Evolutionary conservation across 2,888 invertebrate genomes (phyloP).

Genomic region (Aleiodes alternator): DNA sequence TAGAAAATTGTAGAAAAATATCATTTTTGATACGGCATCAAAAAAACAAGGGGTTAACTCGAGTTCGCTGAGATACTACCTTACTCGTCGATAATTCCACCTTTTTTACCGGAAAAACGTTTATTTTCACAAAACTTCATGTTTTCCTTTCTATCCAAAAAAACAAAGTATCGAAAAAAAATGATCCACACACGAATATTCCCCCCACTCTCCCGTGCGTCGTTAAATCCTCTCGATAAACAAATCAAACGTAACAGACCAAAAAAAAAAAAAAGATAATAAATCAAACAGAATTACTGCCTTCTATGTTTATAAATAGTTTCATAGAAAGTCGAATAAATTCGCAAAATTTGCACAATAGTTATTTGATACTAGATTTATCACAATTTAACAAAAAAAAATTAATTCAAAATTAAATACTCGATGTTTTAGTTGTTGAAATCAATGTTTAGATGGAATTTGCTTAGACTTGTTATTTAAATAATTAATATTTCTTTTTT

Average conservation of each 20-base stretch:
- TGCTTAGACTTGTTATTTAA: conserved; percentile 6
- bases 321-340: conserved; percentile 40
- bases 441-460: conserved; percentile 33
- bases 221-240: conserved; percentile 12
- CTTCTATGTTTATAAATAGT: conserved; percentile 48
- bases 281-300: conserved; percentile 28
- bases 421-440: conserved; percentile 3
- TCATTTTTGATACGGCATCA: too few relatives aligned
- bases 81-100: not conserved
- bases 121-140: too few relatives aligned
- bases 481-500: not conserved
- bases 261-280: conserved; percentile 12
- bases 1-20: too few relatives aligned
- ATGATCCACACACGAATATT: not conserved
- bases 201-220: conserved; percentile 21
- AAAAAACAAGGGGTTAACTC: too few relatives aligned
- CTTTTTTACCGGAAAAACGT: not conserved
- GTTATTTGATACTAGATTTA: too few relatives aligned
- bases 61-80: too few relatives aligned
- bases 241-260: conserved; percentile 1
- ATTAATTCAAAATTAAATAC: too few relatives aligned
- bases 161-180: not conserved
- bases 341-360: not conserved
- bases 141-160: too few relatives aligned
- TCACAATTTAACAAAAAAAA: not conserved